phyloP scores from a whole-genome alignment of 2,113 vertebrate species.

The Mormyrus lacerda region DNA sequence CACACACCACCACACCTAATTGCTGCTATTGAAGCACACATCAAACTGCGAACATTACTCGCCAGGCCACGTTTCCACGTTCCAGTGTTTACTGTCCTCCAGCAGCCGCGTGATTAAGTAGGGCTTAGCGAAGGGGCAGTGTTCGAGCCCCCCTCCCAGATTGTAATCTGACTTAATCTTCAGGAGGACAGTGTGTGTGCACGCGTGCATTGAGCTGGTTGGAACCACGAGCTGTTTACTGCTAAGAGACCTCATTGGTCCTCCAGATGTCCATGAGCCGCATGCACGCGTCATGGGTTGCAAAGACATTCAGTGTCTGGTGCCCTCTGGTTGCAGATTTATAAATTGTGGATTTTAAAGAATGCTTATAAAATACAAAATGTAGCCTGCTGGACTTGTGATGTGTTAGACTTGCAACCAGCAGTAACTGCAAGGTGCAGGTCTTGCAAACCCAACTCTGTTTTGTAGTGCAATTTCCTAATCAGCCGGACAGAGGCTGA shows the following conservation, averaged over 20 bases:
- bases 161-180: neutral
- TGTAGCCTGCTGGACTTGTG: neutral
- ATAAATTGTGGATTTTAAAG: neutral
- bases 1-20: neutral
- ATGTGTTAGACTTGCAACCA: neutral
- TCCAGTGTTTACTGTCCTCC: neutral
- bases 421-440: neutral
- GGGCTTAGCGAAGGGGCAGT: neutral
- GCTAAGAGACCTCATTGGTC: neutral
- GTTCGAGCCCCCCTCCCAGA: neutral
- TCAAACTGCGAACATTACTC: neutral
- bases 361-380: neutral
- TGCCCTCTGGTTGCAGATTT: neutral
- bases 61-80: neutral
- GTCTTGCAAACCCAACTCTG: neutral
- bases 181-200: neutral
- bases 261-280: neutral
- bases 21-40: neutral
- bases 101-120: neutral
- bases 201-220: neutral
- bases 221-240: neutral
- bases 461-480: neutral
- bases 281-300: neutral
- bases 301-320: neutral
- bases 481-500: neutral